Percentiles rank a stretch among this genome's conserved stretches.
phyloP scores from a whole-genome alignment of 1,140 invertebrate genomes.

The Daktulosphaira vitifoliae region DNA sequence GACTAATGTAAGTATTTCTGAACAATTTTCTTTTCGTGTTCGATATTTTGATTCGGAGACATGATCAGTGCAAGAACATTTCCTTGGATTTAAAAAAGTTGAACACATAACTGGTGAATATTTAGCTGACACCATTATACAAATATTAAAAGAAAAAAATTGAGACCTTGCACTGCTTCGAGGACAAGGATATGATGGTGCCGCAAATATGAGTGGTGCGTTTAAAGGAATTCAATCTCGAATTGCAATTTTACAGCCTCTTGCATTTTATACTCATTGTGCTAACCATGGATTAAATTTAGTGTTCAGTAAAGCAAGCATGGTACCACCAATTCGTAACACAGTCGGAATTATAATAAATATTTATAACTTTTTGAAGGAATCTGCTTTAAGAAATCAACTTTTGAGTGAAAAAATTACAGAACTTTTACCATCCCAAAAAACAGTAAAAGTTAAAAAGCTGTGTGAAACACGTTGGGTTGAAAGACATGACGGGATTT shows the following conservation, averaged over 20 bases:
- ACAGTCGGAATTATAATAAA: constrained; percentile 34
- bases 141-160: constrained; percentile 2
- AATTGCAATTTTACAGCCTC: constrained; percentile 2
- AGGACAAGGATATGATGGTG: constrained; percentile 23
- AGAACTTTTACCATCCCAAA: background rate
- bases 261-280: constrained; percentile 12
- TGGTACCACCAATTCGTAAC: constrained; percentile 33
- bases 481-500: constrained; percentile 2
- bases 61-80: constrained; percentile 1
- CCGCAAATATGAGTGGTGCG: constrained; percentile 3
- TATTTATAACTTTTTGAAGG: background rate
- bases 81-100: constrained; percentile 8
- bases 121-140: constrained; percentile 9
- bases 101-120: background rate
- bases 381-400: constrained; percentile 5
- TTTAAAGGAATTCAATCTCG: constrained; percentile 12
- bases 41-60: constrained; percentile 30
- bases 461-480: constrained; percentile 6
- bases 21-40: constrained; percentile 37
- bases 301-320: constrained; percentile 28
- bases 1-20: constrained; percentile 35
- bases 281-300: constrained; percentile 14
- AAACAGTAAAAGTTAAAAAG: constrained; percentile 8
- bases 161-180: background rate
- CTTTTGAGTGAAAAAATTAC: constrained; percentile 9